These are phyloP conservation scores for Crotalus horridus DNA, from an alignment of 2,113 vertebrate genomes.

Conservation along the genomic window DNA sequence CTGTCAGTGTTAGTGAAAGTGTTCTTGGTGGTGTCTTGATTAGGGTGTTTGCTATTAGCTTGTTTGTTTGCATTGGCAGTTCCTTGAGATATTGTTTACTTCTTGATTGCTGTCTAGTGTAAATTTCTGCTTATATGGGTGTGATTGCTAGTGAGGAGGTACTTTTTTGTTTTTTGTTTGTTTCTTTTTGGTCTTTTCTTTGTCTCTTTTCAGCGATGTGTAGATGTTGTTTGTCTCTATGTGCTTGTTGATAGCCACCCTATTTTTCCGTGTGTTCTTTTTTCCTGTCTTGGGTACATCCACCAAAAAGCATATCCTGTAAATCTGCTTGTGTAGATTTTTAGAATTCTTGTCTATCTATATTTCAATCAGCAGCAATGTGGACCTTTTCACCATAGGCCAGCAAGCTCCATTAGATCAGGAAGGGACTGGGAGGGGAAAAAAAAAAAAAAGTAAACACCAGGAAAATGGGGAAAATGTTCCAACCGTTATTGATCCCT, in stretches of 20 bases:
- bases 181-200: background rate
- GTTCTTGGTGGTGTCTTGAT: background rate
- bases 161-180: background rate
- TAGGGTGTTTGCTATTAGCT: background rate
- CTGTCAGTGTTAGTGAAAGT: background rate
- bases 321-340: background rate
- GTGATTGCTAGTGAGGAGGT: background rate
- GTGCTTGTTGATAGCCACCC: background rate
- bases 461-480: constrained; percentile 54
- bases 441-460: background rate
- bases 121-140: background rate
- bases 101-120: background rate
- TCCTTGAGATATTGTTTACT: background rate
- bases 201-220: background rate
- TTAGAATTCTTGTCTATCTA: constrained; percentile 12
- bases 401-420: constrained; percentile 39
- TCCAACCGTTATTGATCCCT: constrained; percentile 60
- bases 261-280: background rate
- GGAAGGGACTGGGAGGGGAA: constrained; percentile 7
- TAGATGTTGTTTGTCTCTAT: background rate
- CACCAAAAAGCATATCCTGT: background rate
- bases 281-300: background rate
- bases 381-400: constrained; percentile 35
- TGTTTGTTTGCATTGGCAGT: background rate
- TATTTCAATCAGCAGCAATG: background rate